phyloP scores from a whole-genome alignment of 2,113 vertebrate genomes.

The Axis porcinus region DNA sequence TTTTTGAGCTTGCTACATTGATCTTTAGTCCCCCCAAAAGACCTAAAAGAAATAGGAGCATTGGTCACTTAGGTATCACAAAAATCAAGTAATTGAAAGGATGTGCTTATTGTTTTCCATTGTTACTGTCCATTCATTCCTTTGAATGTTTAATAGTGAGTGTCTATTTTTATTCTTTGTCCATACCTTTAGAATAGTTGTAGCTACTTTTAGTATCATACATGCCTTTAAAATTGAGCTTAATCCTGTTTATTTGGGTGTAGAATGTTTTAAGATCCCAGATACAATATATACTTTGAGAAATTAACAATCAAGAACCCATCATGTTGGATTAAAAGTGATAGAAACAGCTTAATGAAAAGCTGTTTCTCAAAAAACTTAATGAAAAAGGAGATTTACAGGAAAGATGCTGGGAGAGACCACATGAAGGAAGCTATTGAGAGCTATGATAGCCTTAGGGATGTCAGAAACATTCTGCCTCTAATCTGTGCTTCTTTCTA shows the following conservation, averaged over 20 bases:
- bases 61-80: background rate
- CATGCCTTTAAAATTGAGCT: background rate
- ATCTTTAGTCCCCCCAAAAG: background rate
- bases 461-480: background rate
- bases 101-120: background rate
- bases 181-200: background rate
- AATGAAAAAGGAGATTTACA: background rate
- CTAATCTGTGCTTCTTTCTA: background rate
- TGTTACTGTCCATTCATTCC: background rate
- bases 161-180: constrained; percentile 17
- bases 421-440: background rate
- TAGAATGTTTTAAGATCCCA: background rate
- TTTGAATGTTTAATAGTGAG: background rate
- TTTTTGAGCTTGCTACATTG: background rate
- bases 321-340: background rate
- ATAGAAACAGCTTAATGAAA: background rate
- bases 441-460: background rate
- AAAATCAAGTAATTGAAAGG: constrained; percentile 31
- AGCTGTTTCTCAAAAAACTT: background rate
- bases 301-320: background rate
- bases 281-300: background rate
- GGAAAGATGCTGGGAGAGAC: background rate
- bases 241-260: background rate
- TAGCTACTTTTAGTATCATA: background rate
- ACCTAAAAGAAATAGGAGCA: background rate